Conservation (phyloP, 1,140 invertebrate genomes). For the Agrypnia vestita region DNA sequence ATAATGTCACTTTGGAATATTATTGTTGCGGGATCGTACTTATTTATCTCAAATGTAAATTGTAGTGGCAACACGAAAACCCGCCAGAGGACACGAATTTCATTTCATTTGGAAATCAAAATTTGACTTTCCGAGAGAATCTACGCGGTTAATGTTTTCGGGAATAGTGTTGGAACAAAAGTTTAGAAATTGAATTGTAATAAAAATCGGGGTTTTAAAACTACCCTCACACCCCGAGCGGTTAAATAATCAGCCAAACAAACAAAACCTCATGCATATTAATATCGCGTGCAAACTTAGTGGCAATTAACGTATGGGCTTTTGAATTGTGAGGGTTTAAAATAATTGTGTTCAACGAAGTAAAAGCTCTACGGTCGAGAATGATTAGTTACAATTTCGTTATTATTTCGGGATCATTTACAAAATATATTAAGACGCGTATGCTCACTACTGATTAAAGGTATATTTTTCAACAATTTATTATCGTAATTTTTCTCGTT, state of each 20-base stretch:
- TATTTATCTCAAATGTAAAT: constrained; percentile 53
- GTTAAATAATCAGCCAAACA: constrained; percentile 17
- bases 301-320: constrained; percentile 6
- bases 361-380: not conserved
- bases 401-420: no score
- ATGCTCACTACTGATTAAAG: no score
- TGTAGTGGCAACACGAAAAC: constrained; percentile 20
- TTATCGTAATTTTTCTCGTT: no score
- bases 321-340: constrained; percentile 11
- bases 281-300: constrained; percentile 29
- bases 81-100: constrained; percentile 27
- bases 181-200: not conserved
- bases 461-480: no score
- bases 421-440: no score
- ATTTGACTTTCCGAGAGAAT: not conserved
- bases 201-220: constrained; percentile 23
- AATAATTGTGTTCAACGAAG: constrained; percentile 6
- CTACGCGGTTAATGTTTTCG: not conserved
- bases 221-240: constrained; percentile 10
- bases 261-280: constrained; percentile 33
- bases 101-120: constrained; percentile 27
- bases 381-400: not conserved
- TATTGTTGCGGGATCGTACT: constrained; percentile 43
- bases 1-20: constrained; percentile 57
- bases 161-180: not conserved